Evolutionary conservation across 2,888 invertebrate genomes (phyloP), one percentile per base, ranked within the genome.

Genomic region (Ptychoptera albimana): DNA sequence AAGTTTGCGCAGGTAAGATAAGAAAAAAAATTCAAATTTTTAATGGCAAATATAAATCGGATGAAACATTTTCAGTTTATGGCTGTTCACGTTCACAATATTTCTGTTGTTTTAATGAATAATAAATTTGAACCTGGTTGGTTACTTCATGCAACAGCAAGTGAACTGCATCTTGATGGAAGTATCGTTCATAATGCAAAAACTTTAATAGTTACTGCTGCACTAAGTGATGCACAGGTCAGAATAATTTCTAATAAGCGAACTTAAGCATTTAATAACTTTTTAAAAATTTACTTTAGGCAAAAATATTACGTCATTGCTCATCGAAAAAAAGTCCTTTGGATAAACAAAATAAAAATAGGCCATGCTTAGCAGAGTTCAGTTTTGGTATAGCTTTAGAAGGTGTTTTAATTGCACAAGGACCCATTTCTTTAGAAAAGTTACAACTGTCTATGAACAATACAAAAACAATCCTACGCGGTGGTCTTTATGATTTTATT

Each of bases 51-150:
- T 43, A 39, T n/a, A 9, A 12, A 14, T 31, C 7, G 3, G 7
- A 23, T 5, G 7, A 5, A 23, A 23, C 3, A 23, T 23, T 50
- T 60, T 36, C 61, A 88, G 82, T 88, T 88, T 60, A 84, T 87
- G 79, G 85, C 86, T 10, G 75, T 88, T 14, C 84, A 86, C 57
- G 73, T 88, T 44, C 80, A 81, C 57, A 81, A 85, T 56, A 69
- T 82, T 52, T 77, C 75, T 7, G 70, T 73, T 31, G 72, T 74
- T 58, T 66, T 77, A 45, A 67, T 83, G 59, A 58, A 77, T 59
- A 67, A 74, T 54, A 63, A 62, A 47, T 69, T 73, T 46, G 75
- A 75, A 40, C 77, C 76, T 15, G 77, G 77, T 8, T 83, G 79
- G 74, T 67, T 79, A 16, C 66, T 82, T 3, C 80, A 81, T 54